Conservation (phyloP, 2,113 vertebrate genomes). For the Podarcis muralis region DNA sequence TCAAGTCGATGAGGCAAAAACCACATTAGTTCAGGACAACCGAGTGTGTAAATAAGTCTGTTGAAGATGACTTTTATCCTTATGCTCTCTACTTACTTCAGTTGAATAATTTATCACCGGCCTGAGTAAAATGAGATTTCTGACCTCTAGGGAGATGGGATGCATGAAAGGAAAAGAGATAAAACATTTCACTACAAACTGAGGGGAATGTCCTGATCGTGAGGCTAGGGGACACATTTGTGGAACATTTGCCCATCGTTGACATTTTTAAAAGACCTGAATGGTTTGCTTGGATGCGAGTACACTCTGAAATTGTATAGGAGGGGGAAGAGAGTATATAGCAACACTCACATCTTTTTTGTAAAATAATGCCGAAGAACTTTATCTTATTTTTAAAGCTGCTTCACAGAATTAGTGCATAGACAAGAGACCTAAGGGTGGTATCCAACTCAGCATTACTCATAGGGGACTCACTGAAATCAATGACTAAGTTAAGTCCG, state of each 20-base stretch:
- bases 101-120: background rate
- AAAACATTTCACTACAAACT: background rate
- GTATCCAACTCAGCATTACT: too few species aligned
- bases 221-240: background rate
- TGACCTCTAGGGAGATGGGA: background rate
- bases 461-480: too few species aligned
- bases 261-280: background rate
- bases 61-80: background rate
- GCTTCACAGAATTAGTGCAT: background rate
- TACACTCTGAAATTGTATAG: background rate
- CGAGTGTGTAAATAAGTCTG: background rate
- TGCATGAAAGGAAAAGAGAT: background rate
- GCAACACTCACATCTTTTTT: background rate
- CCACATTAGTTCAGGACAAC: background rate
- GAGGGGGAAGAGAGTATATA: background rate
- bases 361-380: accelerated
- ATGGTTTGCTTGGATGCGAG: background rate
- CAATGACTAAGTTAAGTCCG: too few species aligned
- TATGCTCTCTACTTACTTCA: background rate
- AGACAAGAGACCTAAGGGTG: background rate
- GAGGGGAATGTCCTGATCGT: background rate
- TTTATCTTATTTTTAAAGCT: background rate
- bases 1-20: background rate
- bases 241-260: accelerated
- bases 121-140: background rate